Conservation (phyloP, 2,113 vertebrate species). For the Albula glossodonta region DNA sequence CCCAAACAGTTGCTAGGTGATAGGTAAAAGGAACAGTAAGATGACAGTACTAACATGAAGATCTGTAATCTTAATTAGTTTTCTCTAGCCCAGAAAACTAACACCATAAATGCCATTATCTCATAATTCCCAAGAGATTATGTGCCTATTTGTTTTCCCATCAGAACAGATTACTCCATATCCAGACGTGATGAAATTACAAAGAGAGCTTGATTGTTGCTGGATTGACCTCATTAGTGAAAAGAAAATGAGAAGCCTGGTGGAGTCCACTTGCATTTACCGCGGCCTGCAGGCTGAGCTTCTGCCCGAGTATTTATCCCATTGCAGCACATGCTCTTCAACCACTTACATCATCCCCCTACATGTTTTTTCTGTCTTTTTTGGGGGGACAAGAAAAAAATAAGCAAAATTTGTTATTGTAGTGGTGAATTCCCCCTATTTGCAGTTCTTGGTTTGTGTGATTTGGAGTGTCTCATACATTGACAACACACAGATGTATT, state of each 20-base stretch:
- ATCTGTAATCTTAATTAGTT: background rate
- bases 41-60: background rate
- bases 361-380: background rate
- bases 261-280: background rate
- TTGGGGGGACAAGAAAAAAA: background rate
- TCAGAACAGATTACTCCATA: background rate
- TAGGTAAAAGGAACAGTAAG: background rate
- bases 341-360: constrained; percentile 18
- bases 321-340: background rate
- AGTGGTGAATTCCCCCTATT: background rate
- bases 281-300: background rate
- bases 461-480: background rate
- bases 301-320: background rate
- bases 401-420: background rate
- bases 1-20: background rate
- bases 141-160: background rate
- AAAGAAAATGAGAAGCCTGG: background rate
- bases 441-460: background rate
- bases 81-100: background rate
- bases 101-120: background rate
- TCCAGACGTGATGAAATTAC: background rate
- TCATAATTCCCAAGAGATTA: no score
- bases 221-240: background rate
- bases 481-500: background rate
- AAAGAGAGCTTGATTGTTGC: background rate